Base-by-base conservation (phyloP, 2,797 vertebrate species). In the Thripadectes ignobilis region DNA sequence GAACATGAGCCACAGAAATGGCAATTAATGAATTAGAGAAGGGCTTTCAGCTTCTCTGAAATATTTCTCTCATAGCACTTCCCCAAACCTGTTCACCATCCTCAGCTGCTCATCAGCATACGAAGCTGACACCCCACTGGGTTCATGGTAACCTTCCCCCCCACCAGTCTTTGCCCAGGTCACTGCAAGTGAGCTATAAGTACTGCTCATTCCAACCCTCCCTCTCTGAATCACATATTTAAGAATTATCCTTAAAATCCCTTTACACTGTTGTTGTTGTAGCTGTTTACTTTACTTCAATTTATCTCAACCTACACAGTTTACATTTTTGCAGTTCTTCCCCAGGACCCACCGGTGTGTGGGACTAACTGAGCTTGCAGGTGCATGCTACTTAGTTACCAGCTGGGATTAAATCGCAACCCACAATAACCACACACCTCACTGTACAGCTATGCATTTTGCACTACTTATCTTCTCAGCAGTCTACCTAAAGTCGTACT, bases 11-110 rank as follows among this genome's bases (percentile, higher is more conserved):
- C 46, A 74, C 22, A 85, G 88, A 94, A 95, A 88, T 80, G 69
- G 38, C 81, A 96, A 93, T 80, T 49, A 92, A 67, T 57, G 29
- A 79, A 71, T 48, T 15, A 14, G 38, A 8, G 4, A 88, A 95
- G 43, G 30, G 45, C 63, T 95, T 96, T 96, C 79, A 91, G 77
- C 79, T 88, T 91, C 81, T 67, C 65, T 43, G 65, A 83, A 83
- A 15, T 3, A 4, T 26, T 62, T 72, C 43, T 91, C 38, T 72
- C 49, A 52, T 19, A 59, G 84, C 16, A 27, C 55, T 89, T 89
- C 67, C 41, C 2, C 11, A 68, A 85, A 69, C 68, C 32, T 82
- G 43, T 55, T 92, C 77, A 89, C 29, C 39, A 59, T 80, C 67
- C 46, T 74, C 80, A 57, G 48, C 58, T 49, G 36, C 61, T 90